Evolutionary conservation across 2,113 vertebrate species (phyloP).

Genomic region (Orycteropus afer): DNA sequence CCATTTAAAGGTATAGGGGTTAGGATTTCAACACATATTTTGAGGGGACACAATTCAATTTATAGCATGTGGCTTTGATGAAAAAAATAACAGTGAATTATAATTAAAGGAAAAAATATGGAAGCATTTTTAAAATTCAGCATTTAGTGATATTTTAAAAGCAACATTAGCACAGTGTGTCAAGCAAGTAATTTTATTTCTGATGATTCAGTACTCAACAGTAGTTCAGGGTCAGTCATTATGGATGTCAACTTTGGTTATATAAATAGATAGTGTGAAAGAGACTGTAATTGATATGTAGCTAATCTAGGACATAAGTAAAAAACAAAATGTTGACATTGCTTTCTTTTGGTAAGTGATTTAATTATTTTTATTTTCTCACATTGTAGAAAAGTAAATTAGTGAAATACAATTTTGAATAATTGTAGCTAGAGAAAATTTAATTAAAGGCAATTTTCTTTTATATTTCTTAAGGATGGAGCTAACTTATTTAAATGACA

Average conservation of each 20-base stretch:
- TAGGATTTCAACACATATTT: background rate
- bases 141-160: background rate
- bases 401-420: background rate
- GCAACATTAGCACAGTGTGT: background rate
- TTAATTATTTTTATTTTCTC: slow-evolving; percentile 21
- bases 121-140: background rate
- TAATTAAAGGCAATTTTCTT: background rate
- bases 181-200: slow-evolving; percentile 21
- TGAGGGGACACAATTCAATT: background rate
- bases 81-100: background rate
- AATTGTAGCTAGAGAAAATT: slow-evolving; percentile 8
- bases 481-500: background rate
- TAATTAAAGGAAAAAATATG: background rate
- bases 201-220: background rate
- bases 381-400: background rate
- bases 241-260: background rate
- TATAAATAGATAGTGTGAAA: slow-evolving; percentile 21
- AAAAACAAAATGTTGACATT: background rate
- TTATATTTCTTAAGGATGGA: background rate
- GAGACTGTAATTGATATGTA: background rate
- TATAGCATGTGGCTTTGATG: background rate
- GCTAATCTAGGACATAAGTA: background rate
- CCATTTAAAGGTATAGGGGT: background rate
- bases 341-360: background rate
- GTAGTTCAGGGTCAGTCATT: slow-evolving; percentile 2